Conservation (phyloP, 2,113 vertebrate species). For the Tychaedon coryphoeus region DNA sequence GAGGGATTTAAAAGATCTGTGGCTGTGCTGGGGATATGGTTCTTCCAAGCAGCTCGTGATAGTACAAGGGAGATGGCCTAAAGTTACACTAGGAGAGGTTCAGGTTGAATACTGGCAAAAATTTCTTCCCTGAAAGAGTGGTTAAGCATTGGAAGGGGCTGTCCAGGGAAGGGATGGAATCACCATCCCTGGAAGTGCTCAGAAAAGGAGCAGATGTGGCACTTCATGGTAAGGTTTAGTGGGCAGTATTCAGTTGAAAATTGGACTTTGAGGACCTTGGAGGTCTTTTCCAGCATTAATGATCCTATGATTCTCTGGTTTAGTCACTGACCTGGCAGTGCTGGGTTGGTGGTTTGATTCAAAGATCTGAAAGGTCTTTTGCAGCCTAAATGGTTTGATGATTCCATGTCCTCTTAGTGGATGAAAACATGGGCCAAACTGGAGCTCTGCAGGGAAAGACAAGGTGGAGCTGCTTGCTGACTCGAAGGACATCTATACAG, state of each 20-base stretch:
- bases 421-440: background rate
- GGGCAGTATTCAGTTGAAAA: rapidly evolving
- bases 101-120: background rate
- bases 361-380: background rate
- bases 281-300: background rate
- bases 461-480: background rate
- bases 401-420: background rate
- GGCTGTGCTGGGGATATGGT: rapidly evolving
- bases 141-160: background rate
- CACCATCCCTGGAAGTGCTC: background rate
- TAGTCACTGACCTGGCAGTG: background rate
- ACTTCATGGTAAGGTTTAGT: background rate
- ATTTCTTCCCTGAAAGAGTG: background rate
- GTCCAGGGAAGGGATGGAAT: background rate
- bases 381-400: rapidly evolving
- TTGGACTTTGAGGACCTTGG: background rate
- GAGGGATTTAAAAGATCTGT: background rate
- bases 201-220: background rate
- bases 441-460: background rate
- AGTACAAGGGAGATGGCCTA: background rate
- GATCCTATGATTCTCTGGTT: background rate
- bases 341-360: background rate
- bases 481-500: background rate
- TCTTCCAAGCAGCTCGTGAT: rapidly evolving
- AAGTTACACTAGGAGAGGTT: background rate